Base-by-base conservation (phyloP, 2,888 invertebrate genomes). In the Eilema griseolum region DNA sequence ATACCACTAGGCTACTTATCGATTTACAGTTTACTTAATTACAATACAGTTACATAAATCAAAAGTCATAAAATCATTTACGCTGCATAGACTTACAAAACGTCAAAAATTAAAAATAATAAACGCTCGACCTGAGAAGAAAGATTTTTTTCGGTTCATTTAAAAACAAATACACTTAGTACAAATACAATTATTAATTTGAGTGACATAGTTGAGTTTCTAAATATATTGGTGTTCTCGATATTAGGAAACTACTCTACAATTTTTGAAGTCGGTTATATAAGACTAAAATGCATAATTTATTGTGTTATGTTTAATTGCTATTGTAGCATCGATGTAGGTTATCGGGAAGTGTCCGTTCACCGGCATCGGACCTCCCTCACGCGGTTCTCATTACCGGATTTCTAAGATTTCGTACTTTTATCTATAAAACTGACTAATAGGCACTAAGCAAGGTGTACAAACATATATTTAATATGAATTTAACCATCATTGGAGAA, bases 391-490 rank as follows among this genome's bases (percentile, higher is more conserved):
- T 11, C n/a, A 75, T 83, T 78, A 81, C 83, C 61, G 57, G 31
- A 70, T 65, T 83, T 83, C 82, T 83, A 61, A 78, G 83, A 83
- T 67, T 66, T 62, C 56, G 31, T 60, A 12, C 66, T 72, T 77
- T 78, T 81, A 77, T 77, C 77, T 78, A 83, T 74, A 81, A 81
- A 77, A 77, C 66, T 73, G 66, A 74, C 69, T 14, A 59, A 73
- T 28, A 66, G 20, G 20, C 31, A 69, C 28, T 37, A 52, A 28
- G 31, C 24, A 60, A 56, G 57, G 59, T 28, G 62, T 23, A 56
- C 11, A 46, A 69, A 64, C 37, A 46, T 59, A 24, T 28, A 41
- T 67, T 64, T 69, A 69, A 41, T 64, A 14, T 28, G 57, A 69
- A 69, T 33, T 41, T 52, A 23, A 37, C n/a, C 41, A 26, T 66